Evolutionary conservation across 2,797 vertebrate species (phyloP).

Genomic region (Denticeps clupeoides): DNA sequence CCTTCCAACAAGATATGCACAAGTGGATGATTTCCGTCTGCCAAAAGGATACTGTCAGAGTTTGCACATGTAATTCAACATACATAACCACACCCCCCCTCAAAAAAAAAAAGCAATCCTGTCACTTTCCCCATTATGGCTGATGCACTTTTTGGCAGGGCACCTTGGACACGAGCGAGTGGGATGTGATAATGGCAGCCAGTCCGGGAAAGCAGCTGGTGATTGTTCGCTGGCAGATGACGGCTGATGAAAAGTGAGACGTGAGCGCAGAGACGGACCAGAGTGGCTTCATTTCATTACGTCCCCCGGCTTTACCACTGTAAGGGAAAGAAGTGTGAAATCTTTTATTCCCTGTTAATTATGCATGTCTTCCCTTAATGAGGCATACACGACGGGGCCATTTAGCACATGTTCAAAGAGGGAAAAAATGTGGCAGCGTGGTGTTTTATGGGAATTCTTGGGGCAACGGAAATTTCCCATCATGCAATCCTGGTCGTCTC

Average conservation of each 20-base stretch:
- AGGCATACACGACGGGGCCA: not conserved
- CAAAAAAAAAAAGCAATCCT: conserved; percentile 7
- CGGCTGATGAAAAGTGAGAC: conserved; percentile 16
- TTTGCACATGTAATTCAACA: conserved; percentile 8
- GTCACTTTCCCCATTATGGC: conserved; percentile 35
- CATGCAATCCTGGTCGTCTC: too few species aligned
- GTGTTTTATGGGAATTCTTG: conserved; percentile 8
- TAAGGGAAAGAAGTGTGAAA: conserved; percentile 6
- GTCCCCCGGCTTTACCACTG: not conserved
- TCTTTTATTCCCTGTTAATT: conserved; percentile 8
- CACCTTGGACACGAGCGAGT: conserved; percentile 11
- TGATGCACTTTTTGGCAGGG: conserved; percentile 25
- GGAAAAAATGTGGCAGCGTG: conserved; percentile 7
- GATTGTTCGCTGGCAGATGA: conserved; percentile 11
- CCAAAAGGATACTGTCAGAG: too few species aligned
- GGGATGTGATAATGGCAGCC: conserved; percentile 17
- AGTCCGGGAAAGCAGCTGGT: conserved; percentile 9
- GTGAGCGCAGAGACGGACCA: not conserved
- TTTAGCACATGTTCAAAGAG: conserved; percentile 12
- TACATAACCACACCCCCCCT: not conserved
- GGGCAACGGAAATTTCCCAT: conserved; percentile 8
- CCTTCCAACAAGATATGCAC: too few species aligned
- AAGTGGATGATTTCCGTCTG: too few species aligned
- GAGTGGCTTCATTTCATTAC: conserved; percentile 2
- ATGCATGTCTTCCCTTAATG: conserved; percentile 10